phyloP scores from a whole-genome alignment of 2,797 vertebrate species.

The Crenuchus spilurus region DNA sequence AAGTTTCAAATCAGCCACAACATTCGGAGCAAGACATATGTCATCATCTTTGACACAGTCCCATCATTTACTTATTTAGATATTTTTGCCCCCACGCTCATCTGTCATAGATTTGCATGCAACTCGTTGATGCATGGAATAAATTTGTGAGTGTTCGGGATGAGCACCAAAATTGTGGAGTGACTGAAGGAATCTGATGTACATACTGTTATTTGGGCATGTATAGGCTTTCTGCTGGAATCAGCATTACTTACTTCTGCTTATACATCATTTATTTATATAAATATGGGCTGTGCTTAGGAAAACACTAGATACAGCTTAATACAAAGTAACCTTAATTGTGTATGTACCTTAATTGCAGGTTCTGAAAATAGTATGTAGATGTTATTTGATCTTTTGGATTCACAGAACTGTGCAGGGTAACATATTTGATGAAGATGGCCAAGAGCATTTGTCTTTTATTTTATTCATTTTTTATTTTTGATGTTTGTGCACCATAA shows the following conservation, averaged over 20 bases:
- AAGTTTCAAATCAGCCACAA: conserved; percentile 73
- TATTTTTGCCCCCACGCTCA: background rate
- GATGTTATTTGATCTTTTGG: too few species aligned
- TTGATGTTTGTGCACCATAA: too few species aligned
- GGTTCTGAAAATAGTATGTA: too few species aligned
- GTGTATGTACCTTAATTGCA: too few species aligned
- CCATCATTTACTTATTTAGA: conserved; percentile 39
- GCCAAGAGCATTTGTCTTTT: too few species aligned
- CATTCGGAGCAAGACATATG: conserved; percentile 75
- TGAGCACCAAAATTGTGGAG: conserved; percentile 18
- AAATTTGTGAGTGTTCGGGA: conserved; percentile 9
- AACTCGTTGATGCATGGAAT: conserved; percentile 14
- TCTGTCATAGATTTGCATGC: conserved; percentile 12
- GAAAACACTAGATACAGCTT: background rate
- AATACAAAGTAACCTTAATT: background rate
- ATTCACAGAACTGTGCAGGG: too few species aligned
- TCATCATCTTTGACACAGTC: conserved; percentile 67
- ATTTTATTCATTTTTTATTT: too few species aligned
- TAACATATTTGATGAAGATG: too few species aligned
- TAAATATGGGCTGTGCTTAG: background rate
- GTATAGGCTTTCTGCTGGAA: conserved; percentile 6
- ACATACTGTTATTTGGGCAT: conserved; percentile 12
- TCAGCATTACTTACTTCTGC: conserved; percentile 1
- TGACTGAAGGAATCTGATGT: conserved; percentile 6
- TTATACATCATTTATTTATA: conserved; percentile 19